These are phyloP conservation scores for Tympanuchus pallidicinctus DNA, from an alignment of 2,113 vertebrate species.

Conservation along the genomic window DNA sequence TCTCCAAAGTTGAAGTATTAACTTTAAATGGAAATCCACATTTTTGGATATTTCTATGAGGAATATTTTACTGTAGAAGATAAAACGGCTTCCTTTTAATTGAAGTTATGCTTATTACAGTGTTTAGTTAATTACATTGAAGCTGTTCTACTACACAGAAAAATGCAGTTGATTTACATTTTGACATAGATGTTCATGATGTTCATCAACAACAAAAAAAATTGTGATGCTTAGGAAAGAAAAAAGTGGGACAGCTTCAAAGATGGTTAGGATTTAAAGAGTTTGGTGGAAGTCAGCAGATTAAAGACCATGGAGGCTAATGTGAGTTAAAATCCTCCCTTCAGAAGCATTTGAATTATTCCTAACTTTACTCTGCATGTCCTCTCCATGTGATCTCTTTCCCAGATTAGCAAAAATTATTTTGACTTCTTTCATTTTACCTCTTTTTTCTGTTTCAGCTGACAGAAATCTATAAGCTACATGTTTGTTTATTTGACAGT, in stretches of 20 bases:
- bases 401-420: fast-evolving
- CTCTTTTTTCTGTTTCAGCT: background rate
- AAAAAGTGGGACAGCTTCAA: fast-evolving
- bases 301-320: background rate
- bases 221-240: background rate
- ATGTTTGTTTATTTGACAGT: background rate
- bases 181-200: background rate
- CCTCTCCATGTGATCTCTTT: background rate
- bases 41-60: background rate
- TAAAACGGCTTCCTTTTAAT: background rate
- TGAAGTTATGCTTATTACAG: background rate
- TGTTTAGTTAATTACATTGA: background rate
- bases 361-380: background rate
- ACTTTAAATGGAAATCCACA: background rate
- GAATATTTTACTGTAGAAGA: background rate
- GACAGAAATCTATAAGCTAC: background rate
- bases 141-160: background rate
- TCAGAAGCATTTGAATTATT: background rate
- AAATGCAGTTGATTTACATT: background rate
- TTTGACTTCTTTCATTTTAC: background rate
- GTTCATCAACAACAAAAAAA: too few relatives aligned
- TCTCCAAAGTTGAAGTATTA: background rate
- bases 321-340: background rate
- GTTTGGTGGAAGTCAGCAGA: background rate
- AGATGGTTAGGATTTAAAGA: background rate